These are phyloP conservation scores for Machimus rusticus DNA, from an alignment of 2,888 invertebrate species.

Conservation along the genomic window DNA sequence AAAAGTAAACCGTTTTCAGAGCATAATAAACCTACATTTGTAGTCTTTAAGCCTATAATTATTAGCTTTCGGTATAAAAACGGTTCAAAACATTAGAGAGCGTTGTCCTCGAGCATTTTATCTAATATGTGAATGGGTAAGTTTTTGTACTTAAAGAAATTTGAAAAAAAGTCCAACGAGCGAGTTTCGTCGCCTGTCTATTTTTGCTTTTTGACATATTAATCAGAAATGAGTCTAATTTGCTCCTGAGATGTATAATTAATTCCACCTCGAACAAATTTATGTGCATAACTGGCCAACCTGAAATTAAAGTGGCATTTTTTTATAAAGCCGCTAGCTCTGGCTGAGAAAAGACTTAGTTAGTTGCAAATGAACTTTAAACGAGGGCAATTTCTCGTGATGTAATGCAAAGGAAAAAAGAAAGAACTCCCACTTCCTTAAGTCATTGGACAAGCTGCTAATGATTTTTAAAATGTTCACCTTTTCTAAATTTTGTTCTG, in stretches of 20 bases:
- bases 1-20: not conserved
- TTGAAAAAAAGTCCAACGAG: not conserved
- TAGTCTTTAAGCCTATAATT: not conserved
- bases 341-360: not conserved
- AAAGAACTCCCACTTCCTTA: not conserved
- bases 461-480: not conserved
- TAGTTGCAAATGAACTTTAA: not conserved
- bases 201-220: constrained; percentile 14
- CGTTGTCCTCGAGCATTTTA: not conserved
- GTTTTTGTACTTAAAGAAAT: not conserved
- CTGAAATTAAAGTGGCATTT: constrained; percentile 10
- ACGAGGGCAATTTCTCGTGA: not conserved
- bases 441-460: not conserved
- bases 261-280: constrained; percentile 6
- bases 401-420: not conserved
- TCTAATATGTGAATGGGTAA: not conserved
- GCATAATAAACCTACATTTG: not conserved
- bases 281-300: not conserved
- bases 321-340: not conserved
- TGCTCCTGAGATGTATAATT: constrained; percentile 1
- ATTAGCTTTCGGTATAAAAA: not conserved
- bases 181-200: not conserved
- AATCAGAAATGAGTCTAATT: constrained; percentile 1
- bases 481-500: not conserved
- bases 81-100: not conserved